Base-by-base conservation (phyloP, 1,140 invertebrate genomes). In the Kradibia gibbosae region DNA sequence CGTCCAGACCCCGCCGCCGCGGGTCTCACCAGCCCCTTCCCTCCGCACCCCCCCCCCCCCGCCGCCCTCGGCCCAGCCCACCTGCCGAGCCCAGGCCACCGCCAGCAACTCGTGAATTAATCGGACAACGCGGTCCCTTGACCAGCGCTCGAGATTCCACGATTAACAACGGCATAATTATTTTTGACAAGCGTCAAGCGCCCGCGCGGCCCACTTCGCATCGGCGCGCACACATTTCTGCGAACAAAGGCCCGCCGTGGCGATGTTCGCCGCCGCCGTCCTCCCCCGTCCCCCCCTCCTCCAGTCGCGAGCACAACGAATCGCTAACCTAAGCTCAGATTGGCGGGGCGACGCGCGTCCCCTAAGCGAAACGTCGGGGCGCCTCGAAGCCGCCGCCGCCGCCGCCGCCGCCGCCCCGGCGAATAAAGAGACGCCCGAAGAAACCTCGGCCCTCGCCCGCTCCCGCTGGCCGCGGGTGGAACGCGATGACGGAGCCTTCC, bases 341-440 rank as follows among this genome's bases (percentile, higher is more conserved):
- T 28, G 13, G 50, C 48, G 42, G 17, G 13, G 53, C 25, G 13
- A 0, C 34, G 20, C 34, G 39, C 8, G 17, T 39, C 62, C 11
- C 7, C 53, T 80, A 73, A 80, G 73, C 73, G 78, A 80, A 80
- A 80, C 22, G 53, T 73, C 78, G 77, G 53, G 31, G 0, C 17
- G 72, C 53, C 0, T 25, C 36, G 31, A 42, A 34, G 65, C 13
- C 28, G 42, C n/a, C n/a, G n/a, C n/a, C n/a, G n/a, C n/a, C n/a
- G n/a, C n/a, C n/a, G n/a, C n/a, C n/a, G n/a, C n/a, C n/a, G n/a
- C n/a, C n/a, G n/a, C n/a, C n/a, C n/a, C 7, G 45, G 17, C 17
- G 7, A 10, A 10, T 48, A 48, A 48, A 48, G 45, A 48, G 17
- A 48, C 17, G 7, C 17, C 17, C 7, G 45, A 48, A 7, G 17